These are phyloP conservation scores for Heliocidaris erythrogramma DNA, from an alignment of 35 echinoderm and acorn worm species.

Conservation along the genomic window DNA sequence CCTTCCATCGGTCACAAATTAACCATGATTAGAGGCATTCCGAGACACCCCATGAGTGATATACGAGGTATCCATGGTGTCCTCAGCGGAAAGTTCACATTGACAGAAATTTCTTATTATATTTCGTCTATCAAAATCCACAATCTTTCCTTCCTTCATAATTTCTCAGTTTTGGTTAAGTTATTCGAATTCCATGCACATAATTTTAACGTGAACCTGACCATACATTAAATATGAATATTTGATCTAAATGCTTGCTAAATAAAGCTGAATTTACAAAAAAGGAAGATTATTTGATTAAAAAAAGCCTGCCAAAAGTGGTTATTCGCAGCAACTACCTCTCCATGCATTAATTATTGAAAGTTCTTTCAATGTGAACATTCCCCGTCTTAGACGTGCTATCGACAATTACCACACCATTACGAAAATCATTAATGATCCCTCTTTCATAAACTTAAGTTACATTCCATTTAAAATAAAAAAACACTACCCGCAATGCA, in stretches of 20 bases:
- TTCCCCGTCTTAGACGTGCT: not conserved
- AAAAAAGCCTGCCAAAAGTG: too few relatives aligned
- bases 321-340: too few relatives aligned
- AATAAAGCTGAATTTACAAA: too few relatives aligned
- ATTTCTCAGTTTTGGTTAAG: too few relatives aligned
- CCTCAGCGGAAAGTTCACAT: not conserved
- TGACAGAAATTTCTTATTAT: not conserved
- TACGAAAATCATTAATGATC: not conserved
- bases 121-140: not conserved
- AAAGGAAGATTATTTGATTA: too few relatives aligned
- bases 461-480: not conserved
- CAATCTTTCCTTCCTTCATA: not conserved
- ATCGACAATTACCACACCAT: not conserved
- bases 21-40: slow-evolving; percentile 14
- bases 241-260: too few relatives aligned
- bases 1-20: not conserved
- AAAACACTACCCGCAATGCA: not conserved
- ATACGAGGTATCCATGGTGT: not conserved
- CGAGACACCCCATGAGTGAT: slow-evolving; percentile 11
- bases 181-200: too few relatives aligned
- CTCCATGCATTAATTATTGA: too few relatives aligned
- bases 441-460: too few relatives aligned
- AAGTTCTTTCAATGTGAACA: too few relatives aligned
- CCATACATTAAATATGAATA: too few relatives aligned
- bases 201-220: too few relatives aligned